Evolutionary conservation across 2,113 vertebrate genomes (phyloP), one percentile per base, ranked within the genome.

Genomic region (Haliaeetus leucogaster): DNA sequence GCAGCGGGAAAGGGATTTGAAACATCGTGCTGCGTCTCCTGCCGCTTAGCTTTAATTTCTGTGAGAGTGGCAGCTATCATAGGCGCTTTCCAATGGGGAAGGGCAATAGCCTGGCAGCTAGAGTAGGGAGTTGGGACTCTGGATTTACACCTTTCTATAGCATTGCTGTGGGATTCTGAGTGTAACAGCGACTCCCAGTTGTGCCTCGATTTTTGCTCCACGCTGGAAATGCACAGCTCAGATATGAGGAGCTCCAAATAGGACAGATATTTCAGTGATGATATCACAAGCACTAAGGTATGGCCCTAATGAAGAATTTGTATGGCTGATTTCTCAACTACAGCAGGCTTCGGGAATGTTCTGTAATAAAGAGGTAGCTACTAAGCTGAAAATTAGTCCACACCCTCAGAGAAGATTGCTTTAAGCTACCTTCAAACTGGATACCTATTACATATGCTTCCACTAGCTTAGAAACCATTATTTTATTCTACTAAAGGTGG

Each of bases 31-130:
- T 22, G 76, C 9, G 0, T 30, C 61, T 62, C 36, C 59, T 8
- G 7, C 58, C 11, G 58, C 82, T 65, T 13, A 3, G 29, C 61
- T 86, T 48, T 19, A 5, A 25, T 16, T 70, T 34, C 11, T 29
- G 4, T 1, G 42, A 18, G 38, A 30, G 79, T 2, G 14, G 21
- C 50, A 9, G 50, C n/a, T 38, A 2, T 7, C 42, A 2, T 1
- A 19, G 42, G 4, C 56, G 61, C 61, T 65, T 56, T 40, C 42
- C n/a, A 5, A 2, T 4, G 1, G 38, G 55, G 55, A 42, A 5
- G 45, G 29, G 23, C 18, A 7, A 7, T 1, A 34, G 56, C 30
- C 84, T 27, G 21, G 61, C 45, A n/a, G 58, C 47, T 21, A 4
- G 82, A 14, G 72, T 3, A 15, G 42, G 21, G 65, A 38, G 45